Conservation (phyloP, 2,113 vertebrate genomes). For the Cheilinus undulatus region DNA sequence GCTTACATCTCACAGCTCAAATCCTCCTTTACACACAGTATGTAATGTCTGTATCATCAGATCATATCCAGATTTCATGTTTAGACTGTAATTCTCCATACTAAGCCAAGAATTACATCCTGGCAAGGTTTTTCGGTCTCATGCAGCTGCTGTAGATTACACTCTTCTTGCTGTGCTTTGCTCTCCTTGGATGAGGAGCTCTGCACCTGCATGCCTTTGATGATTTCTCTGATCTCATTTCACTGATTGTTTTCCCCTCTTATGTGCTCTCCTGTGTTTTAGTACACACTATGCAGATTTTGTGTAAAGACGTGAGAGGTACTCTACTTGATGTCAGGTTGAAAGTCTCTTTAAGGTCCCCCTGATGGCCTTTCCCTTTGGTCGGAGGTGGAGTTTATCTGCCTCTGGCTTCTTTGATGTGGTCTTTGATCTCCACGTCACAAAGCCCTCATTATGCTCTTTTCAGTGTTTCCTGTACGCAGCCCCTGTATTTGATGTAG, state of each 20-base stretch:
- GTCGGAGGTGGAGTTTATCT: slow-evolving; percentile 32
- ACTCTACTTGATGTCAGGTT: not conserved
- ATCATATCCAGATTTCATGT: not conserved
- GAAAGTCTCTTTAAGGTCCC: slow-evolving; percentile 4
- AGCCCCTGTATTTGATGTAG: slow-evolving; percentile 31
- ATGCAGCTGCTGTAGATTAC: not conserved
- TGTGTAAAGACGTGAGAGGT: not conserved
- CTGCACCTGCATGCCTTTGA: not conserved
- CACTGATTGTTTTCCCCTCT: slow-evolving; percentile 14
- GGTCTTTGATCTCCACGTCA: slow-evolving; percentile 26
- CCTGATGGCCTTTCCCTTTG: not conserved
- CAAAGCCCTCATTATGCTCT: slow-evolving; percentile 19
- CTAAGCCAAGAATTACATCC: not conserved
- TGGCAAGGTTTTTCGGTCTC: not conserved
- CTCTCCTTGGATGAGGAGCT: not conserved
- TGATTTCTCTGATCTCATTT: slow-evolving; percentile 30
- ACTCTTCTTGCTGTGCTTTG: not conserved
- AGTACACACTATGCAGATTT: not conserved
- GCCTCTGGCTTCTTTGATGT: slow-evolving; percentile 36
- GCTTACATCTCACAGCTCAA: not conserved
- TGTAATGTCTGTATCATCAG: too few relatives aligned
- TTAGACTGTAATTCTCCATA: not conserved
- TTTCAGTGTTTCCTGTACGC: slow-evolving; percentile 26
- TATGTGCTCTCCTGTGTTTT: not conserved
- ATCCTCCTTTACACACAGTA: too few relatives aligned